Evolutionary conservation across 2,113 vertebrate genomes (phyloP), one percentile per base, ranked within the genome.

Genomic region (Apteryx owenii): DNA sequence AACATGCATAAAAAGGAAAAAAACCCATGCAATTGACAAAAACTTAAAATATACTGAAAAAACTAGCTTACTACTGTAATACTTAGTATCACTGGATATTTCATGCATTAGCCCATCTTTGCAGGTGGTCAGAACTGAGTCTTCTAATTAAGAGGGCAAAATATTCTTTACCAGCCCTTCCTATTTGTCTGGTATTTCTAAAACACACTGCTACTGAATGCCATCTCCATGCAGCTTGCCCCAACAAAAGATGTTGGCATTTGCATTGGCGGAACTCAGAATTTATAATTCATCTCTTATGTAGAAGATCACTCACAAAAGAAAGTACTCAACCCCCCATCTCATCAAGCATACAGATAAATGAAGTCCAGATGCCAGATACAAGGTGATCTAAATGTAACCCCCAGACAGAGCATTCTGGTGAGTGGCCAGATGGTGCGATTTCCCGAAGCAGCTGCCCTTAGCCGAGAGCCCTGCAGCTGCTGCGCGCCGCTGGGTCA

Each of bases 321-420:
- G n/a, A n/a, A 86, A 92, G 56, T 13, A 44, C 38, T 85, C 38
- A 54, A 85, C 36, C 42, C 71, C 56, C 58, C 17, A 1, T 71
- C 75, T 89, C 25, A 4, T 26, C 64, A 64, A 56, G 76, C 85
- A 56, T 0, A 1, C 28, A 71, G 93, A 92, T 42, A 88, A 93
- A 77, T 62, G 51, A 93, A 93, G 69, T 56, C 88, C 79, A 97
- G 85, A 91, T 53, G 82, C 89, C 82, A 94, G 76, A 78, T 15
- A 84, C 22, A 86, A 90, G 91, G 88, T 95, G 54, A 91, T 85
- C 85, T 95, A 97, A 95, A 96, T 88, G 96, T 85, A 83, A 93
- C 64, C 68, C 46, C 56, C 25, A 8, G 31, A 33, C 8, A 38
- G 53, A 23, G 66, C 2, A 4, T 66, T 42, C 79, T 69, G 53